A percentile compares a stretch with the other conserved stretches of the same genome.
These are phyloP conservation scores for Hypercompe scribonia DNA, from an alignment of 2,888 invertebrate species.

Conservation along the genomic window DNA sequence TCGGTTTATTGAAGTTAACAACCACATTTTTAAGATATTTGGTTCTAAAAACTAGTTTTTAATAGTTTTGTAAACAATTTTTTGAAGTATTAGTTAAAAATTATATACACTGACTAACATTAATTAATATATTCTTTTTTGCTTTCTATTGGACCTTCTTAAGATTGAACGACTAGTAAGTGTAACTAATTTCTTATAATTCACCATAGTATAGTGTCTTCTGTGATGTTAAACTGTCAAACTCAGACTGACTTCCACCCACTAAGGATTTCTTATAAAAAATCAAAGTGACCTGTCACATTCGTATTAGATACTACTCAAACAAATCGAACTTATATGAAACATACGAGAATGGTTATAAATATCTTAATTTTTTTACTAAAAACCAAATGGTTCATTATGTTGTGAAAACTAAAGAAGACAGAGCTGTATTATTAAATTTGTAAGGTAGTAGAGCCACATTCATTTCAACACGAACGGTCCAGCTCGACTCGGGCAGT, in stretches of 20 bases:
- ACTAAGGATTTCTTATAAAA: no score
- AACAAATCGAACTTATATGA: neutral
- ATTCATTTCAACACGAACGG: no score
- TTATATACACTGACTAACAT: neutral
- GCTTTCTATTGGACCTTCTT: slow-evolving; percentile 52
- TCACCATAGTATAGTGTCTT: neutral
- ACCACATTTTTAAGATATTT: no score
- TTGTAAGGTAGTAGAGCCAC: no score
- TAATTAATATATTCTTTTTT: slow-evolving; percentile 24
- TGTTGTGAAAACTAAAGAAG: no score
- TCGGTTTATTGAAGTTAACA: no score
- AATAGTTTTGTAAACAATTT: neutral
- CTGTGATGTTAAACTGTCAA: neutral
- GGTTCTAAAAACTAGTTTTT: neutral
- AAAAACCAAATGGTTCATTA: no score
- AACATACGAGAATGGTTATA: neutral
- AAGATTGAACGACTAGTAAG: slow-evolving; percentile 55
- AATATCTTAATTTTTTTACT: no score
- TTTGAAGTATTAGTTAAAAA: neutral
- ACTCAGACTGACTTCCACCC: neutral
- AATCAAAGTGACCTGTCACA: no score
- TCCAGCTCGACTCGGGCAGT: no score
- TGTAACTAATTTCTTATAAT: slow-evolving; percentile 30
- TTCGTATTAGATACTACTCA: neutral
- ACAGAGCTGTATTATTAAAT: no score